Conservation (phyloP, 2,113 vertebrate genomes). For the Phylloscopus whistleri region DNA sequence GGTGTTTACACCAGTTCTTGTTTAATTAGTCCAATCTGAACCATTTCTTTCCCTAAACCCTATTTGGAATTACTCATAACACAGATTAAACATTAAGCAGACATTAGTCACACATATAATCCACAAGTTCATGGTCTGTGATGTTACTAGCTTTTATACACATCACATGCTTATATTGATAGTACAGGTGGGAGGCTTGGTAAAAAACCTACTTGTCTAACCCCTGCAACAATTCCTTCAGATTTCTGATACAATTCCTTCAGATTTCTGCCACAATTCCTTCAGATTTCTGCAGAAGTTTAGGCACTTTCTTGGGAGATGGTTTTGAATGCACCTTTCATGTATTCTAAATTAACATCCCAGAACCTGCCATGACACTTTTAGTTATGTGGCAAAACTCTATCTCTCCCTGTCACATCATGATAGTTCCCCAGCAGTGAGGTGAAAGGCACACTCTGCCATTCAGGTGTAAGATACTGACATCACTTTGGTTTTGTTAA, state of each 20-base stretch:
- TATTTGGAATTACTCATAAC: not conserved
- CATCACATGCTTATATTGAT: not conserved
- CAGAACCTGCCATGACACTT: not conserved
- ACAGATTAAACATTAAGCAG: constrained; percentile 54
- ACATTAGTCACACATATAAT: not conserved
- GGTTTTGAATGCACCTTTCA: not conserved
- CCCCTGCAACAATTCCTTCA: not conserved
- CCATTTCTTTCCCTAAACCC: not conserved
- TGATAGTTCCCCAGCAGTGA: not conserved
- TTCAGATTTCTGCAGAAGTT: not conserved
- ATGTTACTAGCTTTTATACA: not conserved
- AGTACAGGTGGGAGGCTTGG: not conserved
- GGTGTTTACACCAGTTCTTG: not conserved
- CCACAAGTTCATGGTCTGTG: not conserved
- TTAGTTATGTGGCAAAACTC: not conserved
- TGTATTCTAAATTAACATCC: not conserved
- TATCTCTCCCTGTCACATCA: not conserved
- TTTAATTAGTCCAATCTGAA: not conserved
- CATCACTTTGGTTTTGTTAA: not conserved
- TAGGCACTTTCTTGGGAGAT: not conserved
- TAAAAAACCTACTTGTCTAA: not conserved
- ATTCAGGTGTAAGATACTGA: not conserved
- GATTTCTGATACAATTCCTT: not conserved
- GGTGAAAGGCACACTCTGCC: not conserved
- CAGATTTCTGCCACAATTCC: not conserved